Conservation (phyloP, 2,888 invertebrate genomes). For the Euphydryas editha region DNA sequence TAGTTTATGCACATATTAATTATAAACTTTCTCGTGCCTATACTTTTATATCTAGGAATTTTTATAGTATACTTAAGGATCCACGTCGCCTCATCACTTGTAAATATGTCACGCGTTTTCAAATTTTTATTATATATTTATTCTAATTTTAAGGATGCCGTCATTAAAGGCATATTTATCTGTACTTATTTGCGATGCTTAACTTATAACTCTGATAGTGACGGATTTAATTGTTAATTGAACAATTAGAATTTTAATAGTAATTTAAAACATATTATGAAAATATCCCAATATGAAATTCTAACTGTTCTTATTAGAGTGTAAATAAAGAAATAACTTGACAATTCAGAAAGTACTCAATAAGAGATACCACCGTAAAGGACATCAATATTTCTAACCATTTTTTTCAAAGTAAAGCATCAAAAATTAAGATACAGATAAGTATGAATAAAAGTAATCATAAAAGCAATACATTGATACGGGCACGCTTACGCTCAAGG, state of each 20-base stretch:
- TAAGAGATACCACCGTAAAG: background rate
- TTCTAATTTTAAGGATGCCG: conserved; percentile 14
- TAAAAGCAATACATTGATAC: conserved; percentile 27
- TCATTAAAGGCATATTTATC: conserved; percentile 1
- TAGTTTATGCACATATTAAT: conserved; percentile 68
- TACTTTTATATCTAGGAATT: conserved; percentile 74
- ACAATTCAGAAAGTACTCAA: too few species aligned
- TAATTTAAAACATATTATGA: background rate
- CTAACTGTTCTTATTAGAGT: too few species aligned
- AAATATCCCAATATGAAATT: background rate
- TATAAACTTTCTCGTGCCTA: conserved; percentile 80
- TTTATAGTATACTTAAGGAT: conserved; percentile 60
- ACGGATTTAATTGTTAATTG: too few species aligned
- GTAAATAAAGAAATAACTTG: too few species aligned
- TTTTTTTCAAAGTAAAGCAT: background rate
- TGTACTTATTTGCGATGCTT: conserved; percentile 23
- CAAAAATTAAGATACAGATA: conserved; percentile 18
- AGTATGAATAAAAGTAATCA: conserved; percentile 8
- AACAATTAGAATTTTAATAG: background rate
- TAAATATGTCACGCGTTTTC: conserved; percentile 52
- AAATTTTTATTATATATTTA: conserved; percentile 41
- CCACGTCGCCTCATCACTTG: conserved; percentile 52
- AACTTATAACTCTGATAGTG: too few species aligned
- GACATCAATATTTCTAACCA: background rate
- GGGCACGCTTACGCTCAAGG: conserved; percentile 27